Base-by-base conservation (phyloP, 2,113 vertebrate species). In the Egretta garzetta region DNA sequence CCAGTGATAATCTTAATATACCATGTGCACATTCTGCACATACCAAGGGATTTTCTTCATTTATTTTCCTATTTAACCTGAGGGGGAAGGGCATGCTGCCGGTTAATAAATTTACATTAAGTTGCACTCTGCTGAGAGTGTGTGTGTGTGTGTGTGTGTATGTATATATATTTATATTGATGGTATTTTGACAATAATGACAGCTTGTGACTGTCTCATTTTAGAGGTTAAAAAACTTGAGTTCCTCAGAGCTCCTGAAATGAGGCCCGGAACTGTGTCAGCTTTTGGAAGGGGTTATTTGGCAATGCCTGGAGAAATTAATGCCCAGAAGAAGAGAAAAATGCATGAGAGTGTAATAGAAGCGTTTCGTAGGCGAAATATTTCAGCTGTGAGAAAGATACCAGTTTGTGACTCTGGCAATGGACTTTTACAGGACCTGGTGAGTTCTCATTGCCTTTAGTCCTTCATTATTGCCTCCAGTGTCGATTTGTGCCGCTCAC, bases 231-330 rank as follows among this genome's bases (percentile, higher is more conserved):
- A 93, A 93, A 96, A 49, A 23, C 13, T 39, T 19, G 47, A 68
- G 55, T 37, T 91, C 72, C 26, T 90, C 55, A 80, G 55, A 77
- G 28, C 22, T 71, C 41, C 39, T 52, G 3, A 43, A 80, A 47
- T n/a, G 20, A 79, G 43, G 33, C 24, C 21, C 2, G 3, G 17
- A 82, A 53, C n/a, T 43, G 24, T 75, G 55, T 58, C 37, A 49
- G 50, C 50, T 87, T 92, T 95, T 73, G 49, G 37, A 88, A 92
- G 35, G n/a, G 28, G 13, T 86, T 92, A 23, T 62, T 83, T 88
- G 64, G 41, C 75, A 83, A 17, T 77, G 30, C 35, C 23, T 47
- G 58, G 79, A 62, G 30, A 93, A 90, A 43, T 79, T 58, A 75
- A 81, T 41, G 53, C 41, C 33, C 7, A 3, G 45, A 66, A 91